These are phyloP conservation scores for Protophormia terraenovae DNA, from an alignment of 2,888 invertebrate genomes.

Conservation along the genomic window DNA sequence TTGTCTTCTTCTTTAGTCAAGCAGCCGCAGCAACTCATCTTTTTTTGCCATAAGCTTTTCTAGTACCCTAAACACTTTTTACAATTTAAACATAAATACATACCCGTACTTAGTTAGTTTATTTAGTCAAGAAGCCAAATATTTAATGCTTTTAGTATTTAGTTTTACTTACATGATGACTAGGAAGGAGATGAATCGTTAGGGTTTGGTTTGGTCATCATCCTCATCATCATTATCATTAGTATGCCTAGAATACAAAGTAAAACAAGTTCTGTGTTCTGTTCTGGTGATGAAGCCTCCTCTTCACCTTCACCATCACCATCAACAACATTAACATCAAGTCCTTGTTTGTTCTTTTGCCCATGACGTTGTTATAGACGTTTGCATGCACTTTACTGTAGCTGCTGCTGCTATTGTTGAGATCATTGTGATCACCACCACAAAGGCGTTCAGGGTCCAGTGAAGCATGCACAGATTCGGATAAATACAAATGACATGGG, in stretches of 20 bases:
- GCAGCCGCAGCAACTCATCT: slow-evolving; percentile 16
- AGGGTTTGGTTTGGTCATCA: slow-evolving; percentile 39
- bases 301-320: too few relatives aligned
- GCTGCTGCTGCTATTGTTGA: too few relatives aligned
- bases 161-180: slow-evolving; percentile 23
- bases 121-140: slow-evolving; percentile 39
- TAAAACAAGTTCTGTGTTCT: slow-evolving; percentile 55
- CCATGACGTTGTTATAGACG: too few relatives aligned
- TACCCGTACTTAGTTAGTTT: not conserved
- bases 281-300: too few relatives aligned
- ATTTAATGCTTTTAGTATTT: slow-evolving; percentile 17
- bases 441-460: slow-evolving; percentile 50
- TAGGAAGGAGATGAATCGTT: slow-evolving; percentile 14
- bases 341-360: too few relatives aligned
- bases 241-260: slow-evolving; percentile 43
- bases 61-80: slow-evolving; percentile 41
- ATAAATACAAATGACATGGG: slow-evolving; percentile 55
- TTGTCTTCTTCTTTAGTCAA: not conserved
- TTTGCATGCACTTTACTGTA: slow-evolving; percentile 17
- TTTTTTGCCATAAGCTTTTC: slow-evolving; percentile 27
- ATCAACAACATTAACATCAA: too few relatives aligned
- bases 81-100: too few relatives aligned
- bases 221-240: not conserved
- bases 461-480: slow-evolving; percentile 47
- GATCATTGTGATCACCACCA: not conserved